Conservation (phyloP, 1,140 invertebrate genomes). For the Lordiphosa stackelbergi region DNA sequence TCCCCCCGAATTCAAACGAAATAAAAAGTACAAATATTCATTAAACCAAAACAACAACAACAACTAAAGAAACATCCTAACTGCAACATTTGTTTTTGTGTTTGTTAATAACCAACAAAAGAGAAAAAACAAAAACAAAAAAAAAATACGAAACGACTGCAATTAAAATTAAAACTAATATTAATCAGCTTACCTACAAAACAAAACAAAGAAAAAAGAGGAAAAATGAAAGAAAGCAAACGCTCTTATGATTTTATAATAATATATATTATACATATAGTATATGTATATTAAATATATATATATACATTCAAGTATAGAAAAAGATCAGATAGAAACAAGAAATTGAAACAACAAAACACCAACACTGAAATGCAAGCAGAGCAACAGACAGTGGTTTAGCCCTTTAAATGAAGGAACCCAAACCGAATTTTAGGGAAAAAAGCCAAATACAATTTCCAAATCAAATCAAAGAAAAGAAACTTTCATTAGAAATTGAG, state of each 20-base stretch:
- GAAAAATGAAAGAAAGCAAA: constrained; percentile 47
- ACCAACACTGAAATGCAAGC: constrained; percentile 7
- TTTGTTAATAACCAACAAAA: constrained; percentile 18
- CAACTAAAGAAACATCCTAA: constrained; percentile 18
- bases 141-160: constrained; percentile 41
- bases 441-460: too few species aligned
- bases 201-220: constrained; percentile 10
- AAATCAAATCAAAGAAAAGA: too few species aligned
- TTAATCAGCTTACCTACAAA: constrained; percentile 32
- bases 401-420: too few species aligned
- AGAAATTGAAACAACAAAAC: constrained; percentile 3
- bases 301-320: constrained; percentile 9
- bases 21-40: constrained; percentile 76
- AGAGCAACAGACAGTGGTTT: neutral
- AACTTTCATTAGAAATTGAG: too few species aligned
- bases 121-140: constrained; percentile 15
- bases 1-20: constrained; percentile 68
- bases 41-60: constrained; percentile 36
- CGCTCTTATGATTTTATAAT: constrained; percentile 73
- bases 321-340: neutral
- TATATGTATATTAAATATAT: constrained; percentile 8
- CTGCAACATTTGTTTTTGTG: constrained; percentile 18
- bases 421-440: too few species aligned
- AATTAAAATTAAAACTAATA: constrained; percentile 42
- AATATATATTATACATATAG: constrained; percentile 17